Evolutionary conservation across 2,888 invertebrate genomes (phyloP).

Genomic region (Lasioglossum figueresi): DNA sequence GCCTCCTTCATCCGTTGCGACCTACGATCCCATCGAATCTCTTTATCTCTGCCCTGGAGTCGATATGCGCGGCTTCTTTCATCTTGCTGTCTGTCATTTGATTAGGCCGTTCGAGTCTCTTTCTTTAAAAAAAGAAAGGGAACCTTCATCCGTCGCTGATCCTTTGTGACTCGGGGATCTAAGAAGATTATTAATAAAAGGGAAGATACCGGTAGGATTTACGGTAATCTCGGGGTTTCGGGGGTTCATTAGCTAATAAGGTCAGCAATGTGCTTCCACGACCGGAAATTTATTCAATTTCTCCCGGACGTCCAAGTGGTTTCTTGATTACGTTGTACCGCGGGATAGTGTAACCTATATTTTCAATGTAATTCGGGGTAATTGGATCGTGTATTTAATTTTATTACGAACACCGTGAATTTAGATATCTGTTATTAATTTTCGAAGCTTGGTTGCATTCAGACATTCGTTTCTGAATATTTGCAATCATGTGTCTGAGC

Average conservation of each 20-base stretch:
- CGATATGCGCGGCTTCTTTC: conserved; percentile 50
- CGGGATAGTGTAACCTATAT: background rate
- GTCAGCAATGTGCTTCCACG: background rate
- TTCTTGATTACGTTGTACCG: background rate
- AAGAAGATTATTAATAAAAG: background rate
- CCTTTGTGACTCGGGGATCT: conserved; percentile 1
- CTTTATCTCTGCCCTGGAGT: conserved; percentile 38
- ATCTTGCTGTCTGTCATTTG: conserved; percentile 50
- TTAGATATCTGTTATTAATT: background rate
- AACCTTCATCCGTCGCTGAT: background rate
- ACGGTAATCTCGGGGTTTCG: conserved; percentile 7
- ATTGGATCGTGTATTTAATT: background rate
- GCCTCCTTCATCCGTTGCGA: conserved; percentile 35
- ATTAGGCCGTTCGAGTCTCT: conserved; percentile 36
- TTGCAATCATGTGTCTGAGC: background rate
- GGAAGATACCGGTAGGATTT: background rate
- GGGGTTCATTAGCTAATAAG: conserved; percentile 8
- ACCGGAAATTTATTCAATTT: background rate
- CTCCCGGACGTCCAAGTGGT: background rate
- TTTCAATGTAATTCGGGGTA: background rate
- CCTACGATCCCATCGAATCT: conserved; percentile 47
- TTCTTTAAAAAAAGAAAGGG: background rate
- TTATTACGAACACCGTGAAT: background rate
- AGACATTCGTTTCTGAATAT: too few relatives aligned
- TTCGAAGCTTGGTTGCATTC: too few relatives aligned